Percentiles rank a stretch among this genome's conserved stretches.
These are phyloP conservation scores for Drymodes brunneopygia DNA, from an alignment of 2,113 vertebrate species.

Conservation along the genomic window DNA sequence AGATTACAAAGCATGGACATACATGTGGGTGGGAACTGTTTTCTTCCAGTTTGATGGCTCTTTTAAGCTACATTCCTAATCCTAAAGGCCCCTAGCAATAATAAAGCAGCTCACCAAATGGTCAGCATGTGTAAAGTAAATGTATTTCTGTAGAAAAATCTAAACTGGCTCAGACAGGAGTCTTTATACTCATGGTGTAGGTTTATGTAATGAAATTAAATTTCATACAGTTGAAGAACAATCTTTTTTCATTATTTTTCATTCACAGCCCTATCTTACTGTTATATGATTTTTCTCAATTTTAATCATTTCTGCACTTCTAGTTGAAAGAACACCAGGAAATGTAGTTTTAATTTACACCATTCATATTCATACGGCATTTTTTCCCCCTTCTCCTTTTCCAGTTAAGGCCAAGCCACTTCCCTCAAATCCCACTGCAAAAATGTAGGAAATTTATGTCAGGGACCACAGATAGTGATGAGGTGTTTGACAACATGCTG, in stretches of 20 bases:
- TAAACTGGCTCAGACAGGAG: background rate
- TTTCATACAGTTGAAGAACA: background rate
- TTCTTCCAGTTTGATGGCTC: slow-evolving; percentile 47
- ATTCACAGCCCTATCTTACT: background rate
- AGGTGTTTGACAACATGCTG: background rate
- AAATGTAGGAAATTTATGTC: background rate
- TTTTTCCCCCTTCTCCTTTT: background rate
- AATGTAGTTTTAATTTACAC: background rate
- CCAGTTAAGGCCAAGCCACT: background rate
- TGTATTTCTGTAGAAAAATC: background rate
- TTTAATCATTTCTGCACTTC: background rate
- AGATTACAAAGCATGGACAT: slow-evolving; percentile 12
- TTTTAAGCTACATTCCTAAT: slow-evolving; percentile 41
- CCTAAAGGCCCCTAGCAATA: background rate
- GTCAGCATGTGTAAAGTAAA: background rate
- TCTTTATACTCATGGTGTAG: background rate
- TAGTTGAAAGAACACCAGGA: background rate
- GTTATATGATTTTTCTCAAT: background rate
- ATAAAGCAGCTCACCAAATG: background rate
- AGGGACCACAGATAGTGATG: background rate
- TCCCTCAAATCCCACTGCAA: background rate
- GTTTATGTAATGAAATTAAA: background rate
- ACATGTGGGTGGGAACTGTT: slow-evolving; percentile 36
- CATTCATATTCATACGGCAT: accelerated
- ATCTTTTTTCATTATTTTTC: background rate